A percentile compares a stretch with the other conserved stretches of the same genome.
Conservation (phyloP, 2,888 invertebrate genomes). For the Clitarchus hookeri region DNA sequence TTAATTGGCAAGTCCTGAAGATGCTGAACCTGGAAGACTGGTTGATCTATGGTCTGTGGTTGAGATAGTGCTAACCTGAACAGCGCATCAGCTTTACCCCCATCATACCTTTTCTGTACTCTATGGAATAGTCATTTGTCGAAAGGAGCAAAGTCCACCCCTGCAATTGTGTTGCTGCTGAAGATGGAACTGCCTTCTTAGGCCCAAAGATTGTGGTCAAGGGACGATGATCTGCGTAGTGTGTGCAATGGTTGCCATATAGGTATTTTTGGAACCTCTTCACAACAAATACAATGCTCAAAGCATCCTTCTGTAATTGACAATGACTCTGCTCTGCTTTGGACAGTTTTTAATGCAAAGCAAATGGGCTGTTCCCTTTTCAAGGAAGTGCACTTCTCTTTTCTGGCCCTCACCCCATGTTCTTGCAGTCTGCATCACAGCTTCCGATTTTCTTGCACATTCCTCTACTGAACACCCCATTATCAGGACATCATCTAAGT, state of each 20-base stretch:
- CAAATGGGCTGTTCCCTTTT: constrained; percentile 26
- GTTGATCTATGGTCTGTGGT: neutral
- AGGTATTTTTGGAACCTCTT: neutral
- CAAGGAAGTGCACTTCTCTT: too few relatives aligned
- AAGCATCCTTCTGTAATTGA: constrained; percentile 30
- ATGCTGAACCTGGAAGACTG: neutral
- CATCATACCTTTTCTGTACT: neutral
- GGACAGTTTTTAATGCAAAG: constrained; percentile 30
- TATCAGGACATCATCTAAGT: too few relatives aligned
- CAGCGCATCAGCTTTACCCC: neutral
- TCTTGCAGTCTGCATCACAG: too few relatives aligned
- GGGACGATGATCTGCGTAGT: neutral
- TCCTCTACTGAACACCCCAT: too few relatives aligned
- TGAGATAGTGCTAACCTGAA: neutral
- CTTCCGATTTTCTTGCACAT: too few relatives aligned
- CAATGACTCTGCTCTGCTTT: constrained; percentile 30
- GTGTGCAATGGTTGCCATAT: neutral
- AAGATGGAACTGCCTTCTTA: neutral
- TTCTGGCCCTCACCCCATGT: too few relatives aligned
- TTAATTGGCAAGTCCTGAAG: neutral
- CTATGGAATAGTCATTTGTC: neutral
- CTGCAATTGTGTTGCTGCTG: neutral
- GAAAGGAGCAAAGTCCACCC: neutral
- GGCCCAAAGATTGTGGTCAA: neutral
- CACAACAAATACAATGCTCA: neutral